A percentile compares a stretch with the other conserved stretches of the same genome.
These are phyloP conservation scores for Cladorhizidae sp. DNA, from an alignment of 37 sponge, comb jelly and placozoan species.

Conservation along the genomic window DNA sequence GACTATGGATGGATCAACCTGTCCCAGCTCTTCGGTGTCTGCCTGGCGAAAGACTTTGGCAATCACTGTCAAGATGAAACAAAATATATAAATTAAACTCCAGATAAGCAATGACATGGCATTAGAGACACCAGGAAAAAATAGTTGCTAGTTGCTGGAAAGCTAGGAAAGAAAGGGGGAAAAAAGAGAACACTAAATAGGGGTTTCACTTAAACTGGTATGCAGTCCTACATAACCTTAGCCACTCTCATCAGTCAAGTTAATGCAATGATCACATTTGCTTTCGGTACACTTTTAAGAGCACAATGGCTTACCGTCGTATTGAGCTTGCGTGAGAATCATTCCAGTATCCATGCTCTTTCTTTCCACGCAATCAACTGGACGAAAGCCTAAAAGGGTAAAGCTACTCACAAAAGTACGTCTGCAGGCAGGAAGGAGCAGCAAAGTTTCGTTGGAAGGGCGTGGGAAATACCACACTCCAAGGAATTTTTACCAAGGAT, in stretches of 20 bases:
- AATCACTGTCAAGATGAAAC: slow-evolving; percentile 49
- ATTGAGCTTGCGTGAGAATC: slow-evolving; percentile 80
- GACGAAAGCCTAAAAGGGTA: too few relatives aligned
- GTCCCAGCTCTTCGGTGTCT: slow-evolving; percentile 87
- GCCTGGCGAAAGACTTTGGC: slow-evolving; percentile 91
- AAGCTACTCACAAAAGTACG: neutral
- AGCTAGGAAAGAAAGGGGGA: too few relatives aligned
- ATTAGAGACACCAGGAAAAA: too few relatives aligned
- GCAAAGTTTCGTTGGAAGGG: neutral
- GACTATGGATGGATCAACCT: slow-evolving; percentile 64
- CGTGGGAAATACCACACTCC: neutral
- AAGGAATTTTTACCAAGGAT: neutral
- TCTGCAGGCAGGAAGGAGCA: neutral
- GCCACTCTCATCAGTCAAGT: too few relatives aligned
- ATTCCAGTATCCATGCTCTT: slow-evolving; percentile 30
- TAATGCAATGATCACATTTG: too few relatives aligned
- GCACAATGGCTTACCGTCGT: slow-evolving; percentile 63
- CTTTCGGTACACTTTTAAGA: slow-evolving; percentile 92
- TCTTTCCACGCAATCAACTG: neutral
- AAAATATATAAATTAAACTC: too few relatives aligned
- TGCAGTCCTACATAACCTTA: too few relatives aligned
- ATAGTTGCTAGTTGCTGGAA: too few relatives aligned
- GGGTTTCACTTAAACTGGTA: too few relatives aligned
- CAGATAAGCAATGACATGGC: too few relatives aligned
- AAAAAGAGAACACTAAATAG: too few relatives aligned